phyloP scores from a whole-genome alignment of 2,113 vertebrate genomes.

The Lichenostomus cassidix region DNA sequence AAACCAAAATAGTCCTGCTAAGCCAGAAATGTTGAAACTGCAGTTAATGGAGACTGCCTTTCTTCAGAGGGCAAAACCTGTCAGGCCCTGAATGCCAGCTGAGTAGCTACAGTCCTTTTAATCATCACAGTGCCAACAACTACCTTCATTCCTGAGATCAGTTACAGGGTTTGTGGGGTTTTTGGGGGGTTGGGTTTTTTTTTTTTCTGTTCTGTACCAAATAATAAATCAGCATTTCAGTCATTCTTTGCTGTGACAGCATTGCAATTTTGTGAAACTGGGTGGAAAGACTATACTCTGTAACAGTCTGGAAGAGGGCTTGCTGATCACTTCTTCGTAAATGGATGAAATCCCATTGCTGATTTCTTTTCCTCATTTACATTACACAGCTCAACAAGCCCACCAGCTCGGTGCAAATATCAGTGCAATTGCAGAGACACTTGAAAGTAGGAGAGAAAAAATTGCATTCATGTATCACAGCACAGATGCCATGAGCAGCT shows the following conservation, averaged over 20 bases:
- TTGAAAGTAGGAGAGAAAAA: not conserved
- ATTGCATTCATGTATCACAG: not conserved
- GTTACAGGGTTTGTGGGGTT: not conserved
- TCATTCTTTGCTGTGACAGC: not conserved
- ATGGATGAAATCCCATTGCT: not conserved
- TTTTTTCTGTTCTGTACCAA: not conserved
- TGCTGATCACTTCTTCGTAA: not conserved
- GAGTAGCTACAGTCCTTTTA: not conserved
- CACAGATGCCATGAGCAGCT: not conserved
- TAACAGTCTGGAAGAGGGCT: not conserved
- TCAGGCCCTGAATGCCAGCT: not conserved
- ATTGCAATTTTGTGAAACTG: not conserved
- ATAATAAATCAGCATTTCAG: not conserved
- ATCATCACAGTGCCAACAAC: not conserved
- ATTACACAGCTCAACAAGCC: not conserved
- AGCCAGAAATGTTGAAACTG: not conserved
- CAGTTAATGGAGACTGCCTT: not conserved
- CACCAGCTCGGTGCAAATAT: not conserved
- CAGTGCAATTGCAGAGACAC: not conserved
- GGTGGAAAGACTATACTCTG: not conserved
- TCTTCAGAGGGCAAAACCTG: not conserved
- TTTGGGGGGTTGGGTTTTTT: not conserved
- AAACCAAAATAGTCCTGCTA: not conserved
- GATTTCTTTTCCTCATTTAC: not conserved
- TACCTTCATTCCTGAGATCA: constrained; percentile 23